phyloP scores from a whole-genome alignment of 1,140 invertebrate species.

The Drosophila pseudoobscura region DNA sequence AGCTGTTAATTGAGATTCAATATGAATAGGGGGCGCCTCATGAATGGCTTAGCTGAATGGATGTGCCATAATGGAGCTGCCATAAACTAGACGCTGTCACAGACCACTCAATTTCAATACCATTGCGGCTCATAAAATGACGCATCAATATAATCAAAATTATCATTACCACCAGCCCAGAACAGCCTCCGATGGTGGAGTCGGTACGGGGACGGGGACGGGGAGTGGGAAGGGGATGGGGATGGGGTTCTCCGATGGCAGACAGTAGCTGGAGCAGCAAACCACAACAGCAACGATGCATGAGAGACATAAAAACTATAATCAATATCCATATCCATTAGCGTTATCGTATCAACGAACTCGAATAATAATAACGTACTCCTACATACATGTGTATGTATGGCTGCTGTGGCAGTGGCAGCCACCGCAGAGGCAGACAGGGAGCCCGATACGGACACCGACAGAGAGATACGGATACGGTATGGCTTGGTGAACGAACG shows the following conservation, averaged over 20 bases:
- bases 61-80: constrained; percentile 46
- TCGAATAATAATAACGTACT: constrained; percentile 68
- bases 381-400: constrained; percentile 46
- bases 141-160: constrained; percentile 82
- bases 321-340: constrained; percentile 82
- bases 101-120: constrained; percentile 80
- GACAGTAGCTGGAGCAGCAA: constrained; percentile 8
- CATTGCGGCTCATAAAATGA: constrained; percentile 79
- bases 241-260: too few species aligned
- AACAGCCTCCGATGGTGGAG: neutral
- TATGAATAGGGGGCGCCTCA: constrained; percentile 20
- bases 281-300: constrained; percentile 29
- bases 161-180: constrained; percentile 62
- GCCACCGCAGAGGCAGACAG: neutral
- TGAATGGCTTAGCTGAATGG: constrained; percentile 42
- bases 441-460: neutral
- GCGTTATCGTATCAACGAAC: constrained; percentile 79
- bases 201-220: neutral
- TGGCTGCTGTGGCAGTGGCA: neutral
- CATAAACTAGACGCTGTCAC: constrained; percentile 70
- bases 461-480: constrained; percentile 14
- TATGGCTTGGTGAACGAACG: constrained; percentile 4
- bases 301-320: constrained; percentile 76
- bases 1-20: constrained; percentile 66
- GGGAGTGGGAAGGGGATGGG: too few species aligned